Conservation (phyloP, 2,888 invertebrate genomes). For the Mythimna lalbum region DNA sequence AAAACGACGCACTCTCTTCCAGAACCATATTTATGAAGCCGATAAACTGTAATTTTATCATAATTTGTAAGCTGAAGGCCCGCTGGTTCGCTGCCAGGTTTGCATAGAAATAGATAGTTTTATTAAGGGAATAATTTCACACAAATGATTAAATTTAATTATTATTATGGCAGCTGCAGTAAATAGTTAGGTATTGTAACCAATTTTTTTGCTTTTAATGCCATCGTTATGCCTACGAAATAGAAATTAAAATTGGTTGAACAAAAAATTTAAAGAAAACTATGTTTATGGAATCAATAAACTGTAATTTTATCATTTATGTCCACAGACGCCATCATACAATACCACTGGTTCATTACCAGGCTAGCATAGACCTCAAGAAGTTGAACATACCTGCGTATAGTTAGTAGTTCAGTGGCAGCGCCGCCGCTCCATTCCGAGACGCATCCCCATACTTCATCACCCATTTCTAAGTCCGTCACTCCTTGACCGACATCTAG, state of each 20-base stretch:
- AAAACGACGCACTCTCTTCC: not conserved
- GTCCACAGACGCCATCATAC: not conserved
- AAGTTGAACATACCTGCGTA: slow-evolving; percentile 76
- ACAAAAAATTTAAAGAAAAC: too few species aligned
- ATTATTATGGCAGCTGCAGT: too few species aligned
- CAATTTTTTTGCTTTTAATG: too few species aligned
- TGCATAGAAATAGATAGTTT: not conserved
- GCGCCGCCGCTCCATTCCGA: slow-evolving; percentile 88
- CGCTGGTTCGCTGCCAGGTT: slow-evolving; percentile 8
- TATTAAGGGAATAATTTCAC: too few species aligned
- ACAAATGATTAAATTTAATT: too few species aligned
- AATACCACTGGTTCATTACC: not conserved
- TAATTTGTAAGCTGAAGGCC: too few species aligned
- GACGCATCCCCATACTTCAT: slow-evolving; percentile 88
- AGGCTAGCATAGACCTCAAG: slow-evolving; percentile 12
- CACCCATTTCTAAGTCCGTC: slow-evolving; percentile 83
- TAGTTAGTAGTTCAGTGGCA: slow-evolving; percentile 82
- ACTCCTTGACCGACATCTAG: slow-evolving; percentile 86
- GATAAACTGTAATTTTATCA: too few species aligned
- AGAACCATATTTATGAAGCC: not conserved
- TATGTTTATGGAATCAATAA: too few species aligned
- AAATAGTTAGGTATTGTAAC: too few species aligned
- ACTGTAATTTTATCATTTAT: too few species aligned
- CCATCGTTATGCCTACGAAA: too few species aligned
- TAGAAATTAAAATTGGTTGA: too few species aligned